Base-by-base conservation (phyloP, 2,797 vertebrate genomes). In the Clarias laeviceps region DNA sequence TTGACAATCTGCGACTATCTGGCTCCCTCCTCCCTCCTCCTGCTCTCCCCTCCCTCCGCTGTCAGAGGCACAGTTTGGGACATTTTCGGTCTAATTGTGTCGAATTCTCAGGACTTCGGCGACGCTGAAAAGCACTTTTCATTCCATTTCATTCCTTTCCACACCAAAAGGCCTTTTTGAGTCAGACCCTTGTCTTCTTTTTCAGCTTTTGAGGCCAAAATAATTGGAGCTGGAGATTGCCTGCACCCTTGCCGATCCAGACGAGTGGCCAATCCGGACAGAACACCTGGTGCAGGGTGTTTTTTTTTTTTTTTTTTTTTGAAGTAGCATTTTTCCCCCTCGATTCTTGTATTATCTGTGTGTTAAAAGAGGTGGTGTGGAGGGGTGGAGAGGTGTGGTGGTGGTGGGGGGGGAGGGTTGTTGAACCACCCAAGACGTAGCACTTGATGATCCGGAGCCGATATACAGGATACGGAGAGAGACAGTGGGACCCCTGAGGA, bases 181-280 rank as follows among this genome's bases (percentile, higher is more conserved):
- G 76, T 73, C 82, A 82, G 82, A 61, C 82, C 86, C 90, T 82
- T 90, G 89, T 90, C 88, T 3, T 85, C 85, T 88, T 89, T 87
- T 88, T 92, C 91, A 90, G 86, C 92, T 93, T 95, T 94, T 94
- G 91, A 95, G 94, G 94, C 92, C 90, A 89, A 94, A 94, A 94
- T 95, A 94, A 96, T 95, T 95, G 92, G 93, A 94, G 91, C 92
- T 92, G 91, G 92, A 94, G 94, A 93, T 92, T 94, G 93, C 91
- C 91, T 93, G 84, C 89, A 92, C 91, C 91, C 88, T 93, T 90
- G 88, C 90, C 89, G 89, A 92, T 92, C 92, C 89, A 77, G 88
- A 91, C 89, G 91, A 93, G 88, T 89, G 91, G 68, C 88, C 87
- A 90, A 89, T 88, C 92, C 91, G 76, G 82, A 86, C 84, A 56